phyloP scores from a whole-genome alignment of 2,888 invertebrate genomes.

The Caenorhabditis afra region DNA sequence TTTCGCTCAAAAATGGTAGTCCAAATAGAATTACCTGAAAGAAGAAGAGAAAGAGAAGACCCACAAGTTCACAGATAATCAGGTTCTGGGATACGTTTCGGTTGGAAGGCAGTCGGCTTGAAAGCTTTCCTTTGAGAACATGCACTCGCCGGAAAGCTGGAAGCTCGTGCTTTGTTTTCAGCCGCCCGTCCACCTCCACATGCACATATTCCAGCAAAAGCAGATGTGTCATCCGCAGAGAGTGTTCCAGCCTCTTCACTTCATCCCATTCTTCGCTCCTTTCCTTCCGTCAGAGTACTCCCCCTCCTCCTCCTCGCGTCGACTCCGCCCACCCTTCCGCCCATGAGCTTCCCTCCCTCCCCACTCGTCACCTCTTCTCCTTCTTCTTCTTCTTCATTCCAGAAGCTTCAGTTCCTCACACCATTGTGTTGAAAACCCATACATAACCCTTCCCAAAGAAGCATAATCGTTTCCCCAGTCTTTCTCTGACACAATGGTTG shows the following conservation, averaged over 20 bases:
- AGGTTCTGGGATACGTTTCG: conserved; percentile 34
- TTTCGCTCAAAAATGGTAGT: neutral
- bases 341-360: conserved; percentile 2
- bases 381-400: conserved; percentile 21
- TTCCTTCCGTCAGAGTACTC: conserved; percentile 35
- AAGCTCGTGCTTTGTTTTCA: conserved; percentile 21
- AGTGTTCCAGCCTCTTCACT: conserved; percentile 17
- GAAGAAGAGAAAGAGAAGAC: conserved; percentile 2
- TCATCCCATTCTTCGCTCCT: conserved; percentile 27
- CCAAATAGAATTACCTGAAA: conserved; percentile 45
- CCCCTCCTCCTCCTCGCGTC: conserved; percentile 6
- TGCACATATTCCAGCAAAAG: conserved; percentile 10
- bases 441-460: neutral
- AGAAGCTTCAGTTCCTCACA: conserved; percentile 6
- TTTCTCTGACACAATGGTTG: conserved; percentile 2
- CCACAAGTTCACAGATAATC: conserved; percentile 39
- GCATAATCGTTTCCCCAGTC: conserved; percentile 29
- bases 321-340: conserved; percentile 32
- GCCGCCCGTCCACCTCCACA: conserved; percentile 11
- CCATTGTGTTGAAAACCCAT: conserved; percentile 16
- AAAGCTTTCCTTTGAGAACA: conserved; percentile 22
- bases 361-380: conserved; percentile 26
- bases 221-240: conserved; percentile 40
- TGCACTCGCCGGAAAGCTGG: neutral
- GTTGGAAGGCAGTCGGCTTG: neutral